Percentiles rank a stretch among this genome's conserved stretches.
These are phyloP conservation scores for Hydrochoerus hydrochaeris DNA, from an alignment of 2,113 vertebrate species.

Conservation along the genomic window DNA sequence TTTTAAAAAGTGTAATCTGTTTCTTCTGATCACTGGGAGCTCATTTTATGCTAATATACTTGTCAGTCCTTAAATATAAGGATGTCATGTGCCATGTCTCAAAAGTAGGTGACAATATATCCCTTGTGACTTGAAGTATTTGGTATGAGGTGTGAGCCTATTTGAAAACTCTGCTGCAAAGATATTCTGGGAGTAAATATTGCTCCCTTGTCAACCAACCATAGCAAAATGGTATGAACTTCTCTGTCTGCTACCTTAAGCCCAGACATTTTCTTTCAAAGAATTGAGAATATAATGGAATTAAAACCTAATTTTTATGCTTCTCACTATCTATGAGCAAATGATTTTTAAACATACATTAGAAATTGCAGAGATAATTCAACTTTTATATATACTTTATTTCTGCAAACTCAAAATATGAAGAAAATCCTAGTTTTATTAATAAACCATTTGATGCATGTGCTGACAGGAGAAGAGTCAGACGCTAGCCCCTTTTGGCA, in stretches of 20 bases:
- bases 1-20: background rate
- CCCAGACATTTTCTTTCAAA: background rate
- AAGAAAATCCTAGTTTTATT: background rate
- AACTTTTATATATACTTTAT: background rate
- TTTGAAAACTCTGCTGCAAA: background rate
- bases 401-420: background rate
- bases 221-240: background rate
- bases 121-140: background rate
- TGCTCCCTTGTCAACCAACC: background rate
- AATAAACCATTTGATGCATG: background rate
- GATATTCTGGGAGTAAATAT: background rate
- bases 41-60: background rate
- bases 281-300: background rate
- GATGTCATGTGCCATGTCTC: background rate
- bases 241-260: background rate
- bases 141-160: background rate
- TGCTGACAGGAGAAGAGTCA: no score
- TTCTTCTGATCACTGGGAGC: conserved; percentile 4
- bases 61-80: background rate
- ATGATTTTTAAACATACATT: background rate
- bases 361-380: background rate
- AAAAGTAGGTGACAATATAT: background rate
- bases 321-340: background rate
- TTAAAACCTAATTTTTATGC: background rate
- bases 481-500: no score